Base-by-base conservation (phyloP, 2,888 invertebrate species). In the Sussaba pulchella region DNA sequence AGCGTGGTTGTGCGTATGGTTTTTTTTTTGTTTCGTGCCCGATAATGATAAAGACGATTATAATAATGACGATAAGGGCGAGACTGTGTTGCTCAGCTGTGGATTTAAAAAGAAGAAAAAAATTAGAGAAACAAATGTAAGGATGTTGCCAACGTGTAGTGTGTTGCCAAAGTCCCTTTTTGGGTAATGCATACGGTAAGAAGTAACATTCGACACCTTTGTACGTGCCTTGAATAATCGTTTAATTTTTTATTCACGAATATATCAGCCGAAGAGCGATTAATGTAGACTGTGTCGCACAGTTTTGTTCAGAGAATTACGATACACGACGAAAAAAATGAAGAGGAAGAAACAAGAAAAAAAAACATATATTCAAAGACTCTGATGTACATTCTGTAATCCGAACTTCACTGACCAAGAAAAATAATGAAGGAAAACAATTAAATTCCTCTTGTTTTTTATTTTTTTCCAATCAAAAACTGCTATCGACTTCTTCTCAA, bases 81-180 rank as follows among this genome's bases (percentile, higher is more conserved):
- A 82, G 87, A 88, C 88, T 87, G 87, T 85, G 86, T 86, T 85
- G 83, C 86, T 86, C 86, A 84, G 88, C 86, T 86, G 83, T 83
- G 69, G 72, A 82, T 31, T 31, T 31, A 6, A 31, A 31, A 31
- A 31, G 6, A 5, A 31, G 6, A 31, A 31, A 31, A 31, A 31
- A 31, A 2, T 6, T 6, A 3, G 9, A 50, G 39, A 36, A 79
- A 71, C 82, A 83, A 82, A 83, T 74, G 85, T 82, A 83, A 88
- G 85, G 85, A 85, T 89, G 87, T 88, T 90, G 89, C 89, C 89
- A 89, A 89, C 86, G 83, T 88, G 88, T 87, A 88, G 88, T 87
- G 85, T 87, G 89, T 90, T 90, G 90, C 91, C 91, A 91, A 91
- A 91, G 90, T 89, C 86, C 88, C 85, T 83, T 83, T 84, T 87